Conservation (phyloP, 2,113 vertebrate species). For the Bubo blakistoni region DNA sequence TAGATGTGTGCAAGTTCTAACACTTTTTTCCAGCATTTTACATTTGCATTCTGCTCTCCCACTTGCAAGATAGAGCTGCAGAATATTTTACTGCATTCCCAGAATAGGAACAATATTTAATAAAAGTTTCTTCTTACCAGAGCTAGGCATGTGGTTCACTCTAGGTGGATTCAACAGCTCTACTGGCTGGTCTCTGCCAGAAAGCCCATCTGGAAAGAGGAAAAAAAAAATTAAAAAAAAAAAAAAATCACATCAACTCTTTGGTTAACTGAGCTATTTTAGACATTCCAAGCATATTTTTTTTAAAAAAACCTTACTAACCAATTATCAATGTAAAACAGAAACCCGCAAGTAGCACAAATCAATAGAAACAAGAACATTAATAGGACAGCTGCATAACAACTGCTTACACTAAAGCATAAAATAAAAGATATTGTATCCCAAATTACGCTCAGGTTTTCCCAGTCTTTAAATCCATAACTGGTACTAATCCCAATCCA, state of each 20-base stretch:
- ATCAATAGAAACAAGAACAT: not conserved
- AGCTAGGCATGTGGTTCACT: constrained; percentile 79
- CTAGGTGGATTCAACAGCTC: constrained; percentile 78
- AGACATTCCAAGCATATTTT: not conserved
- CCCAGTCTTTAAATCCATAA: not conserved
- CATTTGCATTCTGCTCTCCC: constrained; percentile 46
- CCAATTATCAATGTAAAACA: not conserved
- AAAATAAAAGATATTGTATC: not conserved
- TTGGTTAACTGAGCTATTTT: constrained; percentile 4
- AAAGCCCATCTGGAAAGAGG: constrained; percentile 77
- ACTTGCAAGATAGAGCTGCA: not conserved
- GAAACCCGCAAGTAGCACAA: not conserved
- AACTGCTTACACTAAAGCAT: not conserved
- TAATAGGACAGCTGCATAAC: not conserved
- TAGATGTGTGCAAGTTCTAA: constrained; percentile 13
- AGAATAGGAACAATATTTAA: not conserved
- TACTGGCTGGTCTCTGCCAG: constrained; percentile 82
- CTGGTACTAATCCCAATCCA: not conserved
- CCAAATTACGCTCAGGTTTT: accelerated
- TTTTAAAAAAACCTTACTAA: not conserved
- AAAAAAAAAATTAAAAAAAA: not conserved
- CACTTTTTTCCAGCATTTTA: not conserved
- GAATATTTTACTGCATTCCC: not conserved
- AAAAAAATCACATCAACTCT: not conserved
- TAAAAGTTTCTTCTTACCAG: constrained; percentile 69